Evolutionary conservation across 2,888 invertebrate species (phyloP).

Genomic region (Heliothis peltigera): DNA sequence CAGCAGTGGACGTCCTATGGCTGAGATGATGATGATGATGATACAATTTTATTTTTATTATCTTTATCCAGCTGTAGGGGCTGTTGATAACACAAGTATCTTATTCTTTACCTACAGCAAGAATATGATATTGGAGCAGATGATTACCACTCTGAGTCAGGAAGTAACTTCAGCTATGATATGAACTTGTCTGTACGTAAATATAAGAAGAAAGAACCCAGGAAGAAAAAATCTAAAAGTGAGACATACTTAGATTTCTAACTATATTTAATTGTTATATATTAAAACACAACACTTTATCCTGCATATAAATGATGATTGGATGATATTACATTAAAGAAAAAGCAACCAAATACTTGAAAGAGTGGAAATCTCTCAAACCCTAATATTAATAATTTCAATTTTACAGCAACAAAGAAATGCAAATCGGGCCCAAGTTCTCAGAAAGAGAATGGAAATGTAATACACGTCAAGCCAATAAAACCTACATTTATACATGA

Average conservation of each 20-base stretch:
- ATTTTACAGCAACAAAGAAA: too few species aligned
- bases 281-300: too few species aligned
- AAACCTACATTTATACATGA: constrained; percentile 72
- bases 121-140: constrained; percentile 56
- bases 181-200: constrained; percentile 21
- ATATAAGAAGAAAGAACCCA: constrained; percentile 39
- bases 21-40: too few species aligned
- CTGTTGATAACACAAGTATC: background rate
- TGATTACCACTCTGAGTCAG: constrained; percentile 42
- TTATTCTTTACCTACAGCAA: constrained; percentile 41
- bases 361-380: too few species aligned
- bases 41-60: too few species aligned
- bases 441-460: constrained; percentile 9
- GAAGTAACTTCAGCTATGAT: constrained; percentile 56
- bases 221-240: constrained; percentile 18
- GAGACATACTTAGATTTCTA: constrained; percentile 4
- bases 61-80: too few species aligned
- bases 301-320: too few species aligned
- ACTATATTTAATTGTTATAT: too few species aligned
- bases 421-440: background rate
- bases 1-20: too few species aligned
- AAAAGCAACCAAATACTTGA: too few species aligned
- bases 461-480: constrained; percentile 56
- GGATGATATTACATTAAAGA: too few species aligned
- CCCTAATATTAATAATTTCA: too few species aligned